Evolutionary conservation across 2,113 vertebrate genomes (phyloP), one percentile per base, ranked within the genome.

Genomic region (Triplophysa siluroides): DNA sequence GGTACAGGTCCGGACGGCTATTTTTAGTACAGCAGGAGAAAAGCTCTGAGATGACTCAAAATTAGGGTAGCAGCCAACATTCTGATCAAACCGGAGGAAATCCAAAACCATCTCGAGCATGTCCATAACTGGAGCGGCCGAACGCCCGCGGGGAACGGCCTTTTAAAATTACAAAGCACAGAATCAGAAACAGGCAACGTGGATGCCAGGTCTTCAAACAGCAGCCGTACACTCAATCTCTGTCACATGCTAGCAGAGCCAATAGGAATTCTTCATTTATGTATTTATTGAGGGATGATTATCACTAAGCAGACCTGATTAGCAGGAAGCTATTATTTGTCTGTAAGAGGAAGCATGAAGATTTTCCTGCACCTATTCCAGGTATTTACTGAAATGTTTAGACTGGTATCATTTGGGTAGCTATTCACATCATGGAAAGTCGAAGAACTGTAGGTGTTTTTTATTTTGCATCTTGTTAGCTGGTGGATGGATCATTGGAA

Each of bases 11-110:
- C 4, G 54, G 10, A 50, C 10, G 11, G 66, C 62, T 82, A 82
- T 79, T 82, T 82, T 68, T 86, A 84, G 69, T 63, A 33, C 71
- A 38, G 26, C 50, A 43, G 61, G 33, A 58, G 73, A 73, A 75
- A 11, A 75, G 70, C 21, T 79, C 75, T 77, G 60, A 81, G 76
- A 81, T 72, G 71, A 79, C 78, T 78, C 60, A 76, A 86, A 83
- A 83, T 86, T 76, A 79, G 76, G 76, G 79, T 50, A 41, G 50
- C 26, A 1, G 76, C 79, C 79, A 83, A 83, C 76, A 79, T 81
- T 78, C 65, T 76, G 76, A 81, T 81, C 65, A 78, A 77, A 50
- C 65, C 56, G 23, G 61, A 72, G 81, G 79, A 81, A 85, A 79
- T 81, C 61, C 71, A 72, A 79, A 65, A 71, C 50, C 70, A 73